Percentiles rank a stretch among this genome's conserved stretches.
Conservation (phyloP, 2,888 invertebrate genomes). For the Metalampra italica region DNA sequence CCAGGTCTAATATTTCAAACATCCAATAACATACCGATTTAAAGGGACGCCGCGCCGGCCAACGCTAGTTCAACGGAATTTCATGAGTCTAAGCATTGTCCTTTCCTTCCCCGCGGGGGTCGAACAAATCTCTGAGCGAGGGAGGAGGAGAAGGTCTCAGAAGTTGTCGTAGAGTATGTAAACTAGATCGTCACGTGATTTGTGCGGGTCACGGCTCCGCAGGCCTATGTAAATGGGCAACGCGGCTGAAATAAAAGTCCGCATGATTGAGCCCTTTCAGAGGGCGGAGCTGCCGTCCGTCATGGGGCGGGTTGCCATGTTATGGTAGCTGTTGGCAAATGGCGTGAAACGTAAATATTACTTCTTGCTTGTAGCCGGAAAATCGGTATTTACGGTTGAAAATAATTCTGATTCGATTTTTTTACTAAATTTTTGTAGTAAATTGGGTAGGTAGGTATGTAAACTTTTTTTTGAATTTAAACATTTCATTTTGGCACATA, state of each 20-base stretch:
- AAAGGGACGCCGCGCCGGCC: no score
- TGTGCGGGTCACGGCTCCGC: slow-evolving; percentile 20
- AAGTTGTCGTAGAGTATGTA: slow-evolving; percentile 14
- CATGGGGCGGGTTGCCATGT: neutral
- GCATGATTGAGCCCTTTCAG: slow-evolving; percentile 11
- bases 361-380: neutral
- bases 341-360: slow-evolving; percentile 3
- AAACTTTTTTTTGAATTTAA: no score
- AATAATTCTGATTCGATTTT: no score
- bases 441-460: no score
- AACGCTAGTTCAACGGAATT: neutral
- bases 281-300: neutral
- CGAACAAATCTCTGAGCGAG: neutral
- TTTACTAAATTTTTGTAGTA: no score
- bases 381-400: no score
- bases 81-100: neutral
- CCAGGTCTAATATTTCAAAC: neutral
- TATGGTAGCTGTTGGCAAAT: neutral
- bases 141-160: neutral
- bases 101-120: neutral
- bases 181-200: slow-evolving; percentile 27
- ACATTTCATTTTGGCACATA: no score
- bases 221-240: slow-evolving; percentile 18
- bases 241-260: slow-evolving; percentile 16
- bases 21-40: neutral